Base-by-base conservation (phyloP, 92 coral and sea anemone genomes). In the Porites rus region DNA sequence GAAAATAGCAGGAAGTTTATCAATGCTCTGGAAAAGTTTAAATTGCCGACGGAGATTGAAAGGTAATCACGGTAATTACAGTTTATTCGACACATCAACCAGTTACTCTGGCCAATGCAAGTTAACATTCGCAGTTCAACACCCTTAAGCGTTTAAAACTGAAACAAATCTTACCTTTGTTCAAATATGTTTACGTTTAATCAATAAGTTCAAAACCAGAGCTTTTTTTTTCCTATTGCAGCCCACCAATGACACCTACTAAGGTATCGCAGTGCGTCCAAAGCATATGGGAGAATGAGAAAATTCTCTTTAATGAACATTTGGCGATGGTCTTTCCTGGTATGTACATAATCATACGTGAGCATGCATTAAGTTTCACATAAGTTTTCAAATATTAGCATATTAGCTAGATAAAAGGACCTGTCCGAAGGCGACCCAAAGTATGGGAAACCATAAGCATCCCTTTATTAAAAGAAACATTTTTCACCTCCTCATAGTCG, bases 261-360 rank as follows among this genome's bases (percentile, higher is more conserved):
- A 86, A 90, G 28, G 82, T 81, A 46, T 78, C 70, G 43, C 90
- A 84, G 31, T 81, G 83, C 67, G 46, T 86, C 11, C 72, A 72
- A 69, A 87, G 79, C 65, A 78, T 95, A 17, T 86, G 98, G 96
- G 91, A 91, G 74, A 92, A 83, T 56, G 98, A 95, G 68, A 95
- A 86, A 77, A 62, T 73, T 4, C 87, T 82, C 10, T 93, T 90
- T 31, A 90, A 85, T 69, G 87, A 74, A 22, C 79, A 73, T 74
- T 67, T 92, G 28, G 90, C 89, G 18, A 92, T 89, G 90, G 79
- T 85, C 3, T 72, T 92, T 4, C 88, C 95, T 51, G 95, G 95
- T 92, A 11, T 17, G 51, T 11, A 31, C 83, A 20, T 7, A 38
- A 38, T 38, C 46, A 38, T 38, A 0, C 6, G 46, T 38, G 46